Evolutionary conservation across 2,797 vertebrate genomes (phyloP), one percentile per base, ranked within the genome.

Genomic region (Ctenosaura bakeri): DNA sequence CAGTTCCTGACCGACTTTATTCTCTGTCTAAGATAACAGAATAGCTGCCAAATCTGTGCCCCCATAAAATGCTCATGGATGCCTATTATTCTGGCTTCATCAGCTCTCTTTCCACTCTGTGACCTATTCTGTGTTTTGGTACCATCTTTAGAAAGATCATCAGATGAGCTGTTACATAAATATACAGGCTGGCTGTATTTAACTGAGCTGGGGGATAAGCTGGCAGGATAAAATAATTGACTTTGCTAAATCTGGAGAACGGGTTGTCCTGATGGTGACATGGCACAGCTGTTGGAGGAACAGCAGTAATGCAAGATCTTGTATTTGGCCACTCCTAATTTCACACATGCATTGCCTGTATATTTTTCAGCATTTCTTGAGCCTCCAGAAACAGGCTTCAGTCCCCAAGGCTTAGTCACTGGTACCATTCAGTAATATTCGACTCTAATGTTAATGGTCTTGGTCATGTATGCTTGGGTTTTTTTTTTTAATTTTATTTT

Each of bases 81-180:
- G 32, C 64, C 8, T 54, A 52, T 22, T 54, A 77, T 77, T 77
- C 16, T 76, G 56, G 85, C 20, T 76, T 22, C 22, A 35, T 62
- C 32, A 7, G 66, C 24, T 42, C 16, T 56, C 16, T n/a, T 54
- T 35, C 24, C 8, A 29, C 52, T 62, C 64, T 59, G 16, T 22
- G 64, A 32, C 13, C 66, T 62, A 10, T 59, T 56, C 50, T n/a
- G 10, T 69, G 14, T 50, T 26, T 77, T 76, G 42, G 20, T 77
- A 42, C 56, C 56, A 12, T 29, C 88, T 84, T 77, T 84, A 83
- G 54, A 84, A 26, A 73, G 18, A 32, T 66, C 42, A 32, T 66
- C 42, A 52, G 81, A 89, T 52, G 42, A 83, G n/a, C 62, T 83
- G 29, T 84, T 84, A 89, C 38, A 54, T 84, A 83, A 89, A 64